Evolutionary conservation across 2,888 invertebrate species (phyloP).

Genomic region (Micoletzkya japonica): DNA sequence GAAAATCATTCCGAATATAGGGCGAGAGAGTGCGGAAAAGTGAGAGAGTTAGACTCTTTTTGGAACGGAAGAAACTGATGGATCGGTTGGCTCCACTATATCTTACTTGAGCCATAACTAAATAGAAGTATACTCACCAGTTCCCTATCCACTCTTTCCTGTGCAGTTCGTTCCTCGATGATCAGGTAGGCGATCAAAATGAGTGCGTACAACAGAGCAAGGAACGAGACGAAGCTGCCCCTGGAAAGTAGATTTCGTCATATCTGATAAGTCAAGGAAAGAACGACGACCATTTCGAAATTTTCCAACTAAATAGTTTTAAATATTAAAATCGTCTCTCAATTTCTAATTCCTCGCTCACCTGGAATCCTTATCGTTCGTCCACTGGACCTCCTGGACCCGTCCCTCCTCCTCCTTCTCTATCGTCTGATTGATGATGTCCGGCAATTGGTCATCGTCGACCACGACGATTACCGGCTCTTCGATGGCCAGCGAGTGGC

Average conservation of each 20-base stretch:
- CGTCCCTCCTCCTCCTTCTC: slow-evolving; percentile 22
- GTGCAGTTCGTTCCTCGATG: slow-evolving; percentile 8
- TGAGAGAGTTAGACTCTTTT: too few relatives aligned
- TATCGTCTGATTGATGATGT: too few relatives aligned
- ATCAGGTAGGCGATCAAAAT: slow-evolving; percentile 2
- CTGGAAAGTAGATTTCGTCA: not conserved
- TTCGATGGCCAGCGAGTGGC: too few relatives aligned
- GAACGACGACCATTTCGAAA: not conserved
- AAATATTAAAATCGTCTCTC: not conserved
- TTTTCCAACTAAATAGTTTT: not conserved
- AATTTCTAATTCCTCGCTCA: not conserved
- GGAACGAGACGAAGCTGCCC: slow-evolving; percentile 2
- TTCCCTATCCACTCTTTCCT: not conserved
- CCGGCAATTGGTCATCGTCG: too few relatives aligned
- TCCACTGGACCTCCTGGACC: slow-evolving; percentile 3
- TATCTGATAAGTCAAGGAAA: not conserved
- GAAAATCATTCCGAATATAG: too few relatives aligned
- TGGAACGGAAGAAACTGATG: too few relatives aligned
- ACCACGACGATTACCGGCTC: too few relatives aligned
- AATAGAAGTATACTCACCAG: slow-evolving; percentile 11
- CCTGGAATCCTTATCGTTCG: slow-evolving; percentile 13
- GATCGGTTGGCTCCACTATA: too few relatives aligned
- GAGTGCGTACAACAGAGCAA: not conserved
- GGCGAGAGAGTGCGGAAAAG: too few relatives aligned
- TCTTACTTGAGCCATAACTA: not conserved